These are phyloP conservation scores for Dasypus novemcinctus DNA, from an alignment of 2,113 vertebrate species.

Conservation along the genomic window DNA sequence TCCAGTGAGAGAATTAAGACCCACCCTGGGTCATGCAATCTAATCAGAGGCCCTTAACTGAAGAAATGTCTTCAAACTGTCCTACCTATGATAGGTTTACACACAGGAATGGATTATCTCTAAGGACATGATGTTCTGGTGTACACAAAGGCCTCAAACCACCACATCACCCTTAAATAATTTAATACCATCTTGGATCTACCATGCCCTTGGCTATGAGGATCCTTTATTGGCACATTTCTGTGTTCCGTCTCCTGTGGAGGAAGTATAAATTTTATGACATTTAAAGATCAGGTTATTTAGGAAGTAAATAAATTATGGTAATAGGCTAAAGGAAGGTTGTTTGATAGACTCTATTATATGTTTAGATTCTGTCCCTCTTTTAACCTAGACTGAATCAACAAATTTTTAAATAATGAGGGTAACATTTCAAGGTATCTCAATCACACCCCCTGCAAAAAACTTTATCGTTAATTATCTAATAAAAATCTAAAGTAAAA, in stretches of 20 bases:
- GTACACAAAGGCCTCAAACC: no score
- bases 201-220: neutral
- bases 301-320: neutral
- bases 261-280: neutral
- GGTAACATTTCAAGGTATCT: neutral
- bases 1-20: no score
- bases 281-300: neutral
- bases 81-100: no score
- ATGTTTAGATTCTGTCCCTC: neutral
- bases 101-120: no score
- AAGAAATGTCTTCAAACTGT: no score
- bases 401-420: neutral
- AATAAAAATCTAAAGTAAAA: conserved; percentile 15
- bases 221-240: neutral
- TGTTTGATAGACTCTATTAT: neutral
- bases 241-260: neutral
- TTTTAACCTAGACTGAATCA: neutral
- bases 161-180: neutral
- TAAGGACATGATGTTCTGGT: no score
- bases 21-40: no score
- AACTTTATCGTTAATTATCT: neutral
- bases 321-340: neutral
- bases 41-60: no score
- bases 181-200: neutral
- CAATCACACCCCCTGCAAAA: neutral